Base-by-base conservation (phyloP, 2,797 vertebrate genomes). In the Phrynocephalus guinanensis region DNA sequence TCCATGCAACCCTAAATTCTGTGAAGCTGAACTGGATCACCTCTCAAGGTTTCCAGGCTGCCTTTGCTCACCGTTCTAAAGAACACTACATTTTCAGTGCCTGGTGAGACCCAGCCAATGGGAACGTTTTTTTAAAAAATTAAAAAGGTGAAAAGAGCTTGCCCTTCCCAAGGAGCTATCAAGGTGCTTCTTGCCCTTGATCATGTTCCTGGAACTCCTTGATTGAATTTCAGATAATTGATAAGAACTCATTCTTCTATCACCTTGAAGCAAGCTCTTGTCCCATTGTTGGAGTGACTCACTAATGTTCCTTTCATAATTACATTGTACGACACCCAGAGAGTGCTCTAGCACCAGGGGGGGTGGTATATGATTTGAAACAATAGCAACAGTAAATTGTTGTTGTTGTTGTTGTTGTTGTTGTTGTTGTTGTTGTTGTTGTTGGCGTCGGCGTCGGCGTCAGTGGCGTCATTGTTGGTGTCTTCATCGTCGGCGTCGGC, bases 241-340 rank as follows among this genome's bases (percentile, higher is more conserved):
- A 90, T 85, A 93, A 91, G 93, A 95, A 90, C 90, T 90, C 93
- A 85, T 89, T 88, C 93, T 93, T 91, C 85, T 93, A 94, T 95
- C 91, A 92, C 87, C 77, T 80, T 87, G 92, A 92, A 93, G 86
- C 68, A 90, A 67, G 68, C 81, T 70, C 78, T 79, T 82, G 30
- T 56, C 66, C 77, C 89, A 26, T 28, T 89, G 70, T 83, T 50
- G 67, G 73, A 93, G 89, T 82, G 85, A 91, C 75, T 38, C 52
- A 56, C 77, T 30, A 30, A 82, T 56, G 11, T 56, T 11, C 52
- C 52, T 56, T 56, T 9, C 52, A 8, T 13, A 56, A 56, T 56
- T 56, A 56, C 52, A 56, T 56, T 56, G 52, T 56, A 56, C 9
- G 13, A 10, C 52, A 56, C 52, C 52, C 52, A 56, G 52, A 56